Percentiles rank a stretch among this genome's conserved stretches.
Evolutionary conservation across 2,113 vertebrate genomes (phyloP).

Genomic region (Strigops habroptila): DNA sequence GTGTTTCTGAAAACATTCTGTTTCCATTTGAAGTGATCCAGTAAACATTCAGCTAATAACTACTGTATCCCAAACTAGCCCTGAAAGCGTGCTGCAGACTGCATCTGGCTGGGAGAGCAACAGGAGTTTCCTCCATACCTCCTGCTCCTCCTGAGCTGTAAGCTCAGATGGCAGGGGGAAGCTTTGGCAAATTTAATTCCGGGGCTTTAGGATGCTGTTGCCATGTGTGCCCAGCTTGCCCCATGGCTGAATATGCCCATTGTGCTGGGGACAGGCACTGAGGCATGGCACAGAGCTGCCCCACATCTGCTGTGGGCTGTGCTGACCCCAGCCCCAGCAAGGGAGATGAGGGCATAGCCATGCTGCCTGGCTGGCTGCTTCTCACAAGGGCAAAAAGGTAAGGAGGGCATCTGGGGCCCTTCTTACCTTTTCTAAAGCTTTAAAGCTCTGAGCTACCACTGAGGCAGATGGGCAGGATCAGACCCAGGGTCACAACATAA

Average conservation of each 20-base stretch:
- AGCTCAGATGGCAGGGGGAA: neutral
- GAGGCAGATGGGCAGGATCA: neutral
- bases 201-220: neutral
- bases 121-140: neutral
- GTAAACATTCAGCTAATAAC: neutral
- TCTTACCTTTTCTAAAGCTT: neutral
- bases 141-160: neutral
- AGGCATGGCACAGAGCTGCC: fast-evolving
- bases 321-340: fast-evolving
- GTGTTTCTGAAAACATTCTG: neutral
- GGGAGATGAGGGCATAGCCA: neutral
- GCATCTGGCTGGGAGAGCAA: neutral
- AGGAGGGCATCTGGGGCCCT: neutral
- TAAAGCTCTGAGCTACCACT: neutral
- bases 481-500: neutral
- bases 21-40: neutral
- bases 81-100: neutral
- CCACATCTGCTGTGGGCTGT: fast-evolving
- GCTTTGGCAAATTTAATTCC: neutral
- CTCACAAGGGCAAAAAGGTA: neutral
- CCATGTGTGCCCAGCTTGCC: neutral
- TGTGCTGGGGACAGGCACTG: neutral
- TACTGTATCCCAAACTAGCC: neutral
- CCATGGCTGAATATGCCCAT: fast-evolving
- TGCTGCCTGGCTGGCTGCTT: neutral